These are phyloP conservation scores for Orientallactaga sibirica DNA, from an alignment of 2,797 vertebrate species.

Conservation along the genomic window DNA sequence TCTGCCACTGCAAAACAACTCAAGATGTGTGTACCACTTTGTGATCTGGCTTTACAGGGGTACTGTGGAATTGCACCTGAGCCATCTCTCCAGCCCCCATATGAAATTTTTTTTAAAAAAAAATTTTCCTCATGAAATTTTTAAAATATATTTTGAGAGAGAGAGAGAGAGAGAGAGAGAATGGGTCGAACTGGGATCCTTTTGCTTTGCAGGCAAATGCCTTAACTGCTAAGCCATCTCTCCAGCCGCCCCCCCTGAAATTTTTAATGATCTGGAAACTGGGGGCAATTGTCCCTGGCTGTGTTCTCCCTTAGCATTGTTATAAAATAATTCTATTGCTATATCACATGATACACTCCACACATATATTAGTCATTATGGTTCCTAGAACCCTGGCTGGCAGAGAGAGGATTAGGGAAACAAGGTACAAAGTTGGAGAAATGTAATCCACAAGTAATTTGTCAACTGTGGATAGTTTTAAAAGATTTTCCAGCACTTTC, in stretches of 20 bases:
- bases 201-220: too few relatives aligned
- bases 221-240: too few relatives aligned
- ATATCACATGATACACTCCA: background rate
- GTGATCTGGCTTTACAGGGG: too few relatives aligned
- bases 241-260: too few relatives aligned
- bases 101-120: too few relatives aligned
- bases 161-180: too few relatives aligned
- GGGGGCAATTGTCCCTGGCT: background rate
- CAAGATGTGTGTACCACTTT: too few relatives aligned
- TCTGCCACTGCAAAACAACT: too few relatives aligned
- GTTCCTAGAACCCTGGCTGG: constrained; percentile 4
- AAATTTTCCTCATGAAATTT: too few relatives aligned
- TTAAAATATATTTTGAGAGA: background rate
- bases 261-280: background rate
- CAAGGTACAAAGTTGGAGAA: background rate
- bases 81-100: too few relatives aligned
- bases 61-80: too few relatives aligned
- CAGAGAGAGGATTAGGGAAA: background rate
- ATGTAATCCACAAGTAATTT: background rate
- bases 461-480: background rate
- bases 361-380: background rate
- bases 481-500: constrained; percentile 31
- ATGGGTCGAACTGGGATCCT: too few relatives aligned
- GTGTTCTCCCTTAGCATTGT: constrained; percentile 2
- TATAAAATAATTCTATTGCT: background rate